Base-by-base conservation (phyloP, 1,140 invertebrate species). In the Macrostomum lignano region DNA sequence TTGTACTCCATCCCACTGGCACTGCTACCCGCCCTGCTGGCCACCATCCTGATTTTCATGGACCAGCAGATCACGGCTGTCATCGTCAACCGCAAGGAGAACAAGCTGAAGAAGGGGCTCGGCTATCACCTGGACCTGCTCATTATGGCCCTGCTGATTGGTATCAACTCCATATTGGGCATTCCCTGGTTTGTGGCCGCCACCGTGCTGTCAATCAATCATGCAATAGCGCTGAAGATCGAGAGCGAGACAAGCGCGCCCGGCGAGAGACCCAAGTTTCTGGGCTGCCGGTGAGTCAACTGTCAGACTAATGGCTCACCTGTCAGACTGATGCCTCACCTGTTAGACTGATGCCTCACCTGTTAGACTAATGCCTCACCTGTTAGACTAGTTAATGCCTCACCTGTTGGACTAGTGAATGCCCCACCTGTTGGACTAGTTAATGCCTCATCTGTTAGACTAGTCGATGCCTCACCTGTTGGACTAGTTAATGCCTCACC, bases 81-180 rank as follows among this genome's bases (percentile, higher is more conserved):
- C 2, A 61, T 61, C 39, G 44, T 62, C 13, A 61, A 62, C 37
- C 34, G 59, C 20, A 59, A 52, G 32, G 58, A 61, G 36, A 58
- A 62, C 34, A 48, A 52, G 38, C 37, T 60, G 5, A 10, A 23
- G n/a, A 33, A 33, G 31, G 81, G 82, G 29, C 81, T 81, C 49
- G 86, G 86, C 13, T 96, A 94, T 50, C 88, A 96, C 55, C 63
- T 96, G 45, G 88, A 96, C 59, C 61, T 96, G 7, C 78, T 94
- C 47, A 62, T 94, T 10, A 60, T 96, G 28, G 68, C 76, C 0
- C 67, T 84, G 30, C 56, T 91, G 14, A 91, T 94, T 40, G 64
- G 73, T 38, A 66, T 91, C 31, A 86, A 81, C 52, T 86, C 84
- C 1, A 46, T 82, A 1, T 71, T 94, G 67, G 84, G 84, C 10